Evolutionary conservation across 2,113 vertebrate genomes (phyloP).

Genomic region (Hemibagrus wyckioides): DNA sequence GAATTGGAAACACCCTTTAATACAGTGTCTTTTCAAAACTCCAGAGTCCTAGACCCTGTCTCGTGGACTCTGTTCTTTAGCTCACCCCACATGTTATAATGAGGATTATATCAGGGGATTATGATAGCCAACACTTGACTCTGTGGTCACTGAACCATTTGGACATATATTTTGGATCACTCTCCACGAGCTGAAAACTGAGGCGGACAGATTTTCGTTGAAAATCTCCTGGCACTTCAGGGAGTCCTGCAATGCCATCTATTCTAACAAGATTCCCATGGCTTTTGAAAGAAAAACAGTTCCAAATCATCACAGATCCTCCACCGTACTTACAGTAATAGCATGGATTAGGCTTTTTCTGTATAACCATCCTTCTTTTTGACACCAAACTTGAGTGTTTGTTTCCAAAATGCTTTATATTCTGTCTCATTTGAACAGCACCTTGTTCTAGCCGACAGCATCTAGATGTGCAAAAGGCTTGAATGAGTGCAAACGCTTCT

Average conservation of each 20-base stretch:
- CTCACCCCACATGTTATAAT: not conserved
- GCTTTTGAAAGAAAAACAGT: not conserved
- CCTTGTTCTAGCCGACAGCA: not conserved
- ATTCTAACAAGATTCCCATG: not conserved
- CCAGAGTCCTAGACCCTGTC: not conserved
- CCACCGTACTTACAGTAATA: not conserved
- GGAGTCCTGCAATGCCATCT: not conserved
- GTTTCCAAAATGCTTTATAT: not conserved
- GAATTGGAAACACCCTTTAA: not conserved
- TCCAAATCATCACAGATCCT: not conserved
- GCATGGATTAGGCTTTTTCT: not conserved
- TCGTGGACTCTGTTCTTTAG: not conserved
- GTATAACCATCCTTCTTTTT: not conserved
- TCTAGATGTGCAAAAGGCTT: not conserved
- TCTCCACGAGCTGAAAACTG: not conserved
- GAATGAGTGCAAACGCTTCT: not conserved
- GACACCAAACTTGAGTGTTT: not conserved
- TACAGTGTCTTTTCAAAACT: not conserved
- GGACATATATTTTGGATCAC: not conserved
- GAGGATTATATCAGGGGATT: not conserved
- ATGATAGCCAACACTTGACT: not conserved
- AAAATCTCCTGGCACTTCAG: not conserved
- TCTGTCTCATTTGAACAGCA: not conserved
- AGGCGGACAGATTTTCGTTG: not conserved
- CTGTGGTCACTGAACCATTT: not conserved